Evolutionary conservation across 2,888 invertebrate species (phyloP), one percentile per base, ranked within the genome.

Genomic region (Campoletis raptor): DNA sequence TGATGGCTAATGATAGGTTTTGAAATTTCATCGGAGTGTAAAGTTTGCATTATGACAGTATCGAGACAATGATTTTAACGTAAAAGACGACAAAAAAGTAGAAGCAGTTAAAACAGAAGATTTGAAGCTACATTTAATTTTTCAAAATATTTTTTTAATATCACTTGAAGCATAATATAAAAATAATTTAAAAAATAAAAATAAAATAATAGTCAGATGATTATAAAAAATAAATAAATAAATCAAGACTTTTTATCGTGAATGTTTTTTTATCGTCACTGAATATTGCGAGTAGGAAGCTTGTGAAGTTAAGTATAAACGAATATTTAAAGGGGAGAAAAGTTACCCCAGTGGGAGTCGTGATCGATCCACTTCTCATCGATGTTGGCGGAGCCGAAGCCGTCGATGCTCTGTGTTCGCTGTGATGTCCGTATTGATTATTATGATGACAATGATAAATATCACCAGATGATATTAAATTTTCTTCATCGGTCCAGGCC

Each of bases 351-450:
- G 90, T 89, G 66, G 90, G 90, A 7, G 92, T 92, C 15, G 93
- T 90, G 78, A 93, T 90, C 0, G 93, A 93, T 61, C 92, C 89
- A 76, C 92, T 93, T 78, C 93, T 91, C 81, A 89, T 88, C 1
- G 91, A 89, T 1, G 89, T 80, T 9, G 91, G 86, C 30, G 92
- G 92, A 30, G 92, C 93, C 15, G 93, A 93, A 21, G 87, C 92
- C 12, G 92, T 88, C 15, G 93, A 93, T 2, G 92, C 91, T 73
- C 93, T 89, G 74, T 91, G 91, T 48, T 90, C 90, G 1, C 90
- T 85, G 54, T 87, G 84, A 67, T 86, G 74, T 18, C 52, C 77
- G 57, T 82, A 72, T 48, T 90, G 89, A 36, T 90, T 42, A 67
- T 79, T 18, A n/a, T 37, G 80, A 36, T 82, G 84, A 80, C 74